phyloP scores from a whole-genome alignment of 2,797 vertebrate species.

The Gallirallus australis region DNA sequence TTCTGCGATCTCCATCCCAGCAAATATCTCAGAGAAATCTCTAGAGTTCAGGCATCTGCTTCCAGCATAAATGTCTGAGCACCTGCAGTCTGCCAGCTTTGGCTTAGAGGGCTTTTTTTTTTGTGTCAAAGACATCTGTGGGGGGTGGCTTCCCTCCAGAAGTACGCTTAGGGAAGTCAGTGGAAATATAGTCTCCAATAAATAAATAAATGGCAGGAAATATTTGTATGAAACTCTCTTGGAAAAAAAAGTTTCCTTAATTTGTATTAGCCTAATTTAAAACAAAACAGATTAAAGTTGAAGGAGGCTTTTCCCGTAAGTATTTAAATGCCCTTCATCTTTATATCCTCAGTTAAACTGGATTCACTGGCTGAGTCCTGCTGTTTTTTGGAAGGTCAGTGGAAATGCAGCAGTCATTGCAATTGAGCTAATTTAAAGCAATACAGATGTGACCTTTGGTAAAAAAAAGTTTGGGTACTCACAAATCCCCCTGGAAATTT shows the following conservation, averaged over 20 bases:
- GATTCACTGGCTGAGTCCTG: neutral
- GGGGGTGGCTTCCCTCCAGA: neutral
- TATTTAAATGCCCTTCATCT: neutral
- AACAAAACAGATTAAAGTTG: neutral
- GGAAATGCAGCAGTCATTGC: neutral
- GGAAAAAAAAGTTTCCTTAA: neutral
- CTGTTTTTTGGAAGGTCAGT: neutral
- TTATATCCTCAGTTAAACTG: neutral
- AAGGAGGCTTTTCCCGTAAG: neutral
- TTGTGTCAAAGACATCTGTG: neutral
- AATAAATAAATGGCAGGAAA: neutral
- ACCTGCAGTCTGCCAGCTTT: neutral
- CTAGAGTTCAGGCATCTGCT: neutral
- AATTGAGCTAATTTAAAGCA: neutral
- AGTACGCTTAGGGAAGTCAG: neutral
- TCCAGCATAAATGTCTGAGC: neutral
- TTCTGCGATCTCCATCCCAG: neutral
- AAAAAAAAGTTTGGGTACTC: neutral
- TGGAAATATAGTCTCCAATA: neutral
- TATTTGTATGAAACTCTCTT: neutral
- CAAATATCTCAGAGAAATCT: neutral
- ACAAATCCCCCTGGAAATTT: neutral
- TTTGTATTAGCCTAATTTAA: neutral
- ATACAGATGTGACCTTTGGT: neutral
- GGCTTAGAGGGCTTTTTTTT: neutral